Percentiles rank a stretch among this genome's conserved stretches.
Evolutionary conservation across 2,888 invertebrate species (phyloP).

Genomic region (Chelonus formosanus): DNA sequence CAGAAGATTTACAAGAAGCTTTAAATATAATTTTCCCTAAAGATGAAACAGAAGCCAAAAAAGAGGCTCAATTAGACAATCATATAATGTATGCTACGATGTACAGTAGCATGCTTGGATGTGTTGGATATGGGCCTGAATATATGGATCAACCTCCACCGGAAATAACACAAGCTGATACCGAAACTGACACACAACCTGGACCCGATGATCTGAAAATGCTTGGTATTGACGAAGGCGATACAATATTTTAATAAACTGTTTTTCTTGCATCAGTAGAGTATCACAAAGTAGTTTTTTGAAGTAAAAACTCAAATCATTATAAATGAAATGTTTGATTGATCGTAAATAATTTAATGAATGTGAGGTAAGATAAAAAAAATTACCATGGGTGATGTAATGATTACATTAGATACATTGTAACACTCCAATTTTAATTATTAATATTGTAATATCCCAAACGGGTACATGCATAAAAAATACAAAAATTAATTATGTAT

Average conservation of each 20-base stretch:
- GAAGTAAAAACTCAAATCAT: too few relatives aligned
- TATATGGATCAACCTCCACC: slow-evolving; percentile 63
- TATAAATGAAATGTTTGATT: too few relatives aligned
- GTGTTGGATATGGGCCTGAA: slow-evolving; percentile 59
- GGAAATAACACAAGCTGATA: slow-evolving; percentile 58
- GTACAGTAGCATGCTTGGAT: slow-evolving; percentile 61
- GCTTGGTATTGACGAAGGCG: slow-evolving; percentile 86
- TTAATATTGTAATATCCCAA: too few relatives aligned
- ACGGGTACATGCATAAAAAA: too few relatives aligned
- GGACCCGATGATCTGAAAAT: slow-evolving; percentile 81
- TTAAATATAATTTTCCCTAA: slow-evolving; percentile 74
- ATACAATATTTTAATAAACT: slow-evolving; percentile 64
- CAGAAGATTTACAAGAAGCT: slow-evolving; percentile 74
- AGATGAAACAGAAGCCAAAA: slow-evolving; percentile 60
- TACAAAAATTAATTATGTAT: too few relatives aligned
- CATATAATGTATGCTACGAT: slow-evolving; percentile 61
- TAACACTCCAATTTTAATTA: too few relatives aligned
- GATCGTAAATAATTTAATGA: too few relatives aligned
- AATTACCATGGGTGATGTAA: too few relatives aligned
- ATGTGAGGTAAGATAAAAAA: too few relatives aligned
- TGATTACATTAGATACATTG: too few relatives aligned
- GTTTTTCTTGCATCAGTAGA: neutral
- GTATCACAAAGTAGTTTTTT: neutral
- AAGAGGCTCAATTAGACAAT: slow-evolving; percentile 49
- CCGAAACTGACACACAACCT: slow-evolving; percentile 64